phyloP scores from a whole-genome alignment of 2,888 invertebrate species.

The Napeogenes sylphis region DNA sequence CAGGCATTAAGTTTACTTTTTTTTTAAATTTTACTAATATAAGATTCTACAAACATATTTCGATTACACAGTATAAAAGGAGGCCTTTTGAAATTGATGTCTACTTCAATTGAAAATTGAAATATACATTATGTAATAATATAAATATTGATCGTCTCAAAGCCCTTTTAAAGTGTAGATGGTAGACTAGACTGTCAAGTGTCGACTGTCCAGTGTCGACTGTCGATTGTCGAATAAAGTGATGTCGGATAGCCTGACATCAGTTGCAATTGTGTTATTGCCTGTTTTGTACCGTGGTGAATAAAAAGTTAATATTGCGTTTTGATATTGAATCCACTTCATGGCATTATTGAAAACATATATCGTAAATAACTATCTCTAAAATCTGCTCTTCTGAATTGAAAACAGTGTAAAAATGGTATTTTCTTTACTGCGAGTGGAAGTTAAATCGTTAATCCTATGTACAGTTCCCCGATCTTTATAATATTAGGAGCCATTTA shows the following conservation, averaged over 20 bases:
- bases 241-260: constrained; percentile 5
- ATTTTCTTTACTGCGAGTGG: constrained; percentile 13
- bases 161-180: not conserved
- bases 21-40: no score
- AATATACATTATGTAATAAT: not conserved
- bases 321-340: not conserved
- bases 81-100: no score
- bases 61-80: no score
- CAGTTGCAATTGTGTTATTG: constrained; percentile 6
- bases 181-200: constrained; percentile 5
- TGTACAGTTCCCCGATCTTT: constrained; percentile 27
- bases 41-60: no score
- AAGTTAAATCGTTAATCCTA: constrained; percentile 18
- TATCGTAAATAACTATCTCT: not conserved
- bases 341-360: not conserved
- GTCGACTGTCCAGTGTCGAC: constrained; percentile 5
- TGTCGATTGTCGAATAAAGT: constrained; percentile 8
- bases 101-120: no score
- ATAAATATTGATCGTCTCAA: constrained; percentile 1
- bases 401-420: constrained; percentile 21
- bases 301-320: constrained; percentile 1
- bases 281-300: constrained; percentile 3
- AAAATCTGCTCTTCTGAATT: not conserved
- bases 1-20: no score
- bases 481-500: constrained; percentile 68